These are phyloP conservation scores for Hoplostethus atlanticus DNA, from an alignment of 2,797 vertebrate species.

Conservation along the genomic window DNA sequence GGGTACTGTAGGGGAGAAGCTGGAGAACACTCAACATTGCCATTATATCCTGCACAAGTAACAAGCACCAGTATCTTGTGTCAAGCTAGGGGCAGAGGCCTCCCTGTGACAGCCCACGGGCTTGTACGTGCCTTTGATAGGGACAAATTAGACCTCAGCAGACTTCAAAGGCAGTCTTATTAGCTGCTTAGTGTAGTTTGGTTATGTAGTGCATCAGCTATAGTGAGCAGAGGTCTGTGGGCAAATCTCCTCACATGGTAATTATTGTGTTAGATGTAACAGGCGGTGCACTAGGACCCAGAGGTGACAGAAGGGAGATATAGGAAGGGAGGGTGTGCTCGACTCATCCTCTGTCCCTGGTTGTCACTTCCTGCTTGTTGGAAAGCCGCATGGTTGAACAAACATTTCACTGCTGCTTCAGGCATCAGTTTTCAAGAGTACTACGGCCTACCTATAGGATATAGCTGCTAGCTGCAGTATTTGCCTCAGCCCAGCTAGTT, in stretches of 20 bases:
- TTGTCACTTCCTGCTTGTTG: too few relatives aligned
- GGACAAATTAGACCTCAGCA: conserved; percentile 57
- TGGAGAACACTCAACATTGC: not conserved
- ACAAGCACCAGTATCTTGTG: conserved; percentile 1
- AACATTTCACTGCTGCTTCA: too few relatives aligned
- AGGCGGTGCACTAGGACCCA: too few relatives aligned
- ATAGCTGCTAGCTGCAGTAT: too few relatives aligned
- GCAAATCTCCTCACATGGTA: conserved; percentile 47
- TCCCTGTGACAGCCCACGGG: conserved; percentile 11
- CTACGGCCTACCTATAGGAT: too few relatives aligned
- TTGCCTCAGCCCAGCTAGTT: too few relatives aligned
- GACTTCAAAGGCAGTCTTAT: conserved; percentile 56
- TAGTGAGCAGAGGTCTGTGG: conserved; percentile 24
- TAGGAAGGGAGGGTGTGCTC: too few relatives aligned
- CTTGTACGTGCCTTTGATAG: conserved; percentile 16
- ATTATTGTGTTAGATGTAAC: conserved; percentile 60
- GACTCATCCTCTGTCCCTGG: too few relatives aligned
- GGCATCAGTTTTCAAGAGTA: too few relatives aligned
- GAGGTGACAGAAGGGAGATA: too few relatives aligned
- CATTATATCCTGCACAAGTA: conserved; percentile 13
- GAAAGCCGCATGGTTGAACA: too few relatives aligned
- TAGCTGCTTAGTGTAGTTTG: conserved; percentile 33
- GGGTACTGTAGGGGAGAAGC: not conserved
- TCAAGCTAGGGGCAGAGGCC: conserved; percentile 26
- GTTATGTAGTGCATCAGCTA: conserved; percentile 15